Evolutionary conservation across 2,113 vertebrate genomes (phyloP), one percentile per base, ranked within the genome.

Genomic region (Ceratotherium simum): DNA sequence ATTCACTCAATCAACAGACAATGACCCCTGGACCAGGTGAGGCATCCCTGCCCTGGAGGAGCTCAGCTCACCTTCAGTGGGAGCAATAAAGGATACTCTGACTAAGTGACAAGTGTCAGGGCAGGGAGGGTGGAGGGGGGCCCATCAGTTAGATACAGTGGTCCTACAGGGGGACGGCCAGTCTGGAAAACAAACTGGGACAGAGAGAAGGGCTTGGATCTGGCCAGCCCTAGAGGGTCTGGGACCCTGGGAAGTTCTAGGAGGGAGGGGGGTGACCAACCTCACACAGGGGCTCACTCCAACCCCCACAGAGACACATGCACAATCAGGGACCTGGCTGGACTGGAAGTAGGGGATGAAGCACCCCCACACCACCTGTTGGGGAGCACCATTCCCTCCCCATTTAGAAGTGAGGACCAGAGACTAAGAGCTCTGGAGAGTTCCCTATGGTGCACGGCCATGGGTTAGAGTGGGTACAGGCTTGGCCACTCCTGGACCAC

Each of bases 241-340:
- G 25, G 56, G 29, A 70, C 36, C 58, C 31, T 4, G 20, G 10
- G n/a, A 46, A 88, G 62, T 18, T 72, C 36, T 5, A 64, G 31
- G 65, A 17, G n/a, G 23, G 33, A 36, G 9, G 4, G n/a, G 23
- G 13, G 14, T 69, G 14, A 33, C 16, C n/a, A 23, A 17, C 23
- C 42, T 54, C 56, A 13, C 0, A 0, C 0, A 1, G 10, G 23
- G 29, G 46, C 56, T 60, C 46, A 1, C 3, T 27, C 3, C 0
- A 48, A 48, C 48, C 65, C 70, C 36, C 6, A 11, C n/a, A 76
- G 20, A 76, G 82, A 78, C 10, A 33, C 21, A 31, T 0, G 6
- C 23, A 70, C 13, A 29, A 4, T 23, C 31, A 12, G 36, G 39
- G 13, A 39, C 39, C 60, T 10, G 54, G 54, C 33, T 29, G 2